phyloP scores from a whole-genome alignment of 2,797 vertebrate species.

The Acanthurus lineatus region DNA sequence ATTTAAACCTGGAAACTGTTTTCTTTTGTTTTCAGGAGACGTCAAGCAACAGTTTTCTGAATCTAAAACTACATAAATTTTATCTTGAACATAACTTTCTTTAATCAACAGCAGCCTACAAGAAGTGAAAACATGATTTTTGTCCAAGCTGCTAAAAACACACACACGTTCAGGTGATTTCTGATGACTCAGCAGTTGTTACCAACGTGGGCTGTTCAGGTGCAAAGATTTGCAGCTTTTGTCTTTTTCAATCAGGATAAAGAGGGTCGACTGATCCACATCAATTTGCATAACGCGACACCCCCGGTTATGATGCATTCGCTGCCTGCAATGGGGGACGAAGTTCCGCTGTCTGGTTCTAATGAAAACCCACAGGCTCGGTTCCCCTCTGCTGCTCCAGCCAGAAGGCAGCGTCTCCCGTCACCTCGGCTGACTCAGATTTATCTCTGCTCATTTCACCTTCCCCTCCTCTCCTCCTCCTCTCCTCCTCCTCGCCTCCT shows the following conservation, averaged over 20 bases:
- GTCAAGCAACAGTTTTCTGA: too few species aligned
- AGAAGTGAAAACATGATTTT: too few species aligned
- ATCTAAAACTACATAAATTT: too few species aligned
- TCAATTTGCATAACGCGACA: not conserved
- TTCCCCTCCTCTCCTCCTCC: not conserved
- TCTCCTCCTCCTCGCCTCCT: not conserved
- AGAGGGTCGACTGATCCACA: not conserved
- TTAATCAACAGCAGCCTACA: too few species aligned
- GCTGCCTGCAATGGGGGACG: not conserved
- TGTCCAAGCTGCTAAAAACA: not conserved
- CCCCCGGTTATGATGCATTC: not conserved
- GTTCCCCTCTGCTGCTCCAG: not conserved
- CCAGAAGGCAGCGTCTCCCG: not conserved
- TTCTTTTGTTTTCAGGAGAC: too few species aligned
- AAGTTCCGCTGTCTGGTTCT: conserved; percentile 5
- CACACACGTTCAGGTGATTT: not conserved
- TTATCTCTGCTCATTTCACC: conserved; percentile 21
- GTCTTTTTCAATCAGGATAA: not conserved
- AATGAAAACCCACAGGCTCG: conserved; percentile 30
- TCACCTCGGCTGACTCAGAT: conserved; percentile 14
- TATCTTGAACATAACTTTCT: too few species aligned
- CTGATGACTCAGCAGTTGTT: not conserved
- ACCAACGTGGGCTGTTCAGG: not conserved
- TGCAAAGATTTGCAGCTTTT: not conserved
- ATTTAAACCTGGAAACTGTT: too few species aligned